Evolutionary conservation across 2,797 vertebrate genomes (phyloP).

Genomic region (Buceros bicornis): DNA sequence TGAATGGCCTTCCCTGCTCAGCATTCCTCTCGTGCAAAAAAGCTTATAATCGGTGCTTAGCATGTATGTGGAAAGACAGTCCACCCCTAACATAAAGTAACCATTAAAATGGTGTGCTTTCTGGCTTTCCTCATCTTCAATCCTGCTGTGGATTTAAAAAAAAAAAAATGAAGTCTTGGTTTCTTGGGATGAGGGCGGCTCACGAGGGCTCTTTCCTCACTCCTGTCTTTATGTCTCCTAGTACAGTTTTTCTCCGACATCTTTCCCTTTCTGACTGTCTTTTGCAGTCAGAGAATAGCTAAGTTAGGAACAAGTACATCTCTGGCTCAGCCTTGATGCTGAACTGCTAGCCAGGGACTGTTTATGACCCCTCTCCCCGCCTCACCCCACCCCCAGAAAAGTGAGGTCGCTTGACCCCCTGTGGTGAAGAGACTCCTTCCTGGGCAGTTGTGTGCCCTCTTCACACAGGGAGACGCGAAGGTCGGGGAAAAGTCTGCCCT

Average conservation of each 20-base stretch:
- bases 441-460: accelerated
- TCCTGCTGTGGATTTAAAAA: neutral
- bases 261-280: neutral
- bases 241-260: neutral
- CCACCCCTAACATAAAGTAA: neutral
- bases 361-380: neutral
- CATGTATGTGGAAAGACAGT: neutral
- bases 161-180: neutral
- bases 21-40: neutral
- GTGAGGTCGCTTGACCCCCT: neutral
- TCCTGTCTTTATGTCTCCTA: neutral
- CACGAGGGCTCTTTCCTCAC: neutral
- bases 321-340: neutral
- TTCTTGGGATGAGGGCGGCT: neutral
- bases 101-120: neutral
- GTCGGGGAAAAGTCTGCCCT: accelerated
- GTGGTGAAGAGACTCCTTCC: neutral
- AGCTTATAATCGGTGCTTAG: neutral
- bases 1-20: neutral
- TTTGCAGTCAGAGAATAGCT: neutral
- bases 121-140: neutral
- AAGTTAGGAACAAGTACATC: neutral
- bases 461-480: neutral
- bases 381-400: neutral
- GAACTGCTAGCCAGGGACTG: neutral